Evolutionary conservation across 2,797 vertebrate genomes (phyloP), one percentile per base, ranked within the genome.

Genomic region (Bufotes viridis): DNA sequence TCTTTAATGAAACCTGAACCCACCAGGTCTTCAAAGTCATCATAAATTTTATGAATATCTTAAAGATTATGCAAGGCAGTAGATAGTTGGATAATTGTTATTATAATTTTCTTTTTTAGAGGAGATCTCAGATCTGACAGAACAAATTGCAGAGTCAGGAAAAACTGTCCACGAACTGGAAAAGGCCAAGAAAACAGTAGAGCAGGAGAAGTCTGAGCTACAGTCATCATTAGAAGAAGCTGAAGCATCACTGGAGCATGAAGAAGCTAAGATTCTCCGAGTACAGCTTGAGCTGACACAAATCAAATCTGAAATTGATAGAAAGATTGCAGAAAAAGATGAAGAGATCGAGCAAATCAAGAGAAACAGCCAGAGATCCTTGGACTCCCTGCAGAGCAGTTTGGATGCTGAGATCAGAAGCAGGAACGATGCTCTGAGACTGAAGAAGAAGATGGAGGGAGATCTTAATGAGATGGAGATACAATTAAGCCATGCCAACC

Each of bases 401-500:
- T 89, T 98, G 91, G 97, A 98, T 72, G 91, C 97, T 0, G 97
- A 98, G 90, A 93, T 96, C 75, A 95, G 96, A 55, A 97, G 97
- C 95, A 96, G 97, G 89, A 98, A 97, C 0, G 96, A 98, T 18
- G 96, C 96, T 65, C 88, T 98, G 74, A 94, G 97, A 88, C 90
- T 98, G 83, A 98, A 97, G 93, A 99, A 97, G 94, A 99, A 98
- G 93, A 97, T 97, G 96, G 97, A 98, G 82, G 96, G 96, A 42
- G 96, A 97, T 88, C 93, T 97, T 34, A 97, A 96, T 15, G 96
- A 97, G 92, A 96, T 98, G 96, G 97, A 98, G 93, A 94, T 97
- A 83, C 97, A 98, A 91, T 93, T 98, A 87, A 95, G 95, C 88
- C 97, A 96, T 22, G 94, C 96, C 84, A 98, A 96, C 92, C 92